Conservation (phyloP, 2,113 vertebrate genomes). For the Aplodontia rufa region DNA sequence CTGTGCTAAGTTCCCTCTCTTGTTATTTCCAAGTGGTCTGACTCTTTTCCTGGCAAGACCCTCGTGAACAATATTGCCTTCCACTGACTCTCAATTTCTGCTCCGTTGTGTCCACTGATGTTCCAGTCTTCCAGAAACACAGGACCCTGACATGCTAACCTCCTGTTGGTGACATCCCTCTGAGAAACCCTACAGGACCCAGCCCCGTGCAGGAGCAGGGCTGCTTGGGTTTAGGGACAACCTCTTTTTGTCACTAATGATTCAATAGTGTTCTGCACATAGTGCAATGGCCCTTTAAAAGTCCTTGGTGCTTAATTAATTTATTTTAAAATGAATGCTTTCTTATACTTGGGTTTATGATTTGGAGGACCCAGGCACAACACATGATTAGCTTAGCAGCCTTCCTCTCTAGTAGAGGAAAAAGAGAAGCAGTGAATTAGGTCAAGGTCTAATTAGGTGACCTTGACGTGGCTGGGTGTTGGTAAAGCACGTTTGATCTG, state of each 20-base stretch:
- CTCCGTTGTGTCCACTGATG: fast-evolving
- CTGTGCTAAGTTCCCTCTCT: not conserved
- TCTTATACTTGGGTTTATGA: not conserved
- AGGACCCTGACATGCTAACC: fast-evolving
- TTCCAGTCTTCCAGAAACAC: not conserved
- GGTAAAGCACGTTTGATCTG: no score
- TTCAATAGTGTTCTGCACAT: not conserved
- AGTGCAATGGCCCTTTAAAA: not conserved
- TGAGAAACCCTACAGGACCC: fast-evolving
- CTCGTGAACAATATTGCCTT: fast-evolving
- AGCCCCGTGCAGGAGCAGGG: fast-evolving
- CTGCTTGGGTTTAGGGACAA: not conserved
- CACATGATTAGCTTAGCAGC: not conserved
- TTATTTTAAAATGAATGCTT: not conserved
- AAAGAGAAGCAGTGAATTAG: not conserved
- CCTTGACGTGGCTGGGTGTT: no score
- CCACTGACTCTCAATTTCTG: fast-evolving
- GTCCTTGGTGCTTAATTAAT: not conserved
- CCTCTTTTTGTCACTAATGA: not conserved
- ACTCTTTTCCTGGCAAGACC: not conserved
- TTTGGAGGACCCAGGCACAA: not conserved
- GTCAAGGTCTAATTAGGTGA: not conserved
- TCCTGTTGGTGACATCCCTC: fast-evolving
- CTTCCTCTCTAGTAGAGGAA: not conserved
- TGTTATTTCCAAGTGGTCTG: fast-evolving